Base-by-base conservation (phyloP, 2,113 vertebrate genomes). In the Chitala chitala region DNA sequence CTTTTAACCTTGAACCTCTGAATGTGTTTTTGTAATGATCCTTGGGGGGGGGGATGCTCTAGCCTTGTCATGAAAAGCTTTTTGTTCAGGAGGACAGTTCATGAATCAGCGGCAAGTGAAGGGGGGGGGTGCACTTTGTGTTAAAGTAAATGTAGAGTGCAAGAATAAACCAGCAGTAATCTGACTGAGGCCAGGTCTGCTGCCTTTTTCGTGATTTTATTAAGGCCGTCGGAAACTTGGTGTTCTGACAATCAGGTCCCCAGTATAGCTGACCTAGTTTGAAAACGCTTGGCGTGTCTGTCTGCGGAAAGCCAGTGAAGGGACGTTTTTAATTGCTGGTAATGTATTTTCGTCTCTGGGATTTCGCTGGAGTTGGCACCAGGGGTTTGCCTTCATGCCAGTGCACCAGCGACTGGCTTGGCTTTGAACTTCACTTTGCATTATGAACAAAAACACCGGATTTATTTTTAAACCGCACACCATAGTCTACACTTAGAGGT, bases 231-330 rank as follows among this genome's bases (percentile, higher is more conserved):
- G 22, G 56, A n/a, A 73, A 20, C 29, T 29, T 29, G 1, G 12
- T 40, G 24, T 2, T n/a, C 9, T 48, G 72, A 29, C 36, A 44
- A 58, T n/a, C 29, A 26, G 26, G 15, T 46, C 64, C 24, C 26
- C 31, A 24, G 44, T 66, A 75, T 69, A 69, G 36, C 65, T 69
- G 50, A 75, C 63, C 73, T 51, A 75, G 51, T 58, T 58, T 56
- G 63, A 58, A 54, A 53, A 40, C 73, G n/a, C 5, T 13, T 66
- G 31, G 48, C n/a, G 3, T 26, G 33, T n/a, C n/a, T 74, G 31
- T 31, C 22, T 64, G 50, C 40, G 61, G 33, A 31, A 65, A 31
- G 44, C 20, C 12, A 4, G n/a, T 38, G 24, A 6, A 10, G 40
- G 46, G 15, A 17, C 20, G 26, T 5, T 36, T 54, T 54, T 40